These are phyloP conservation scores for Calephelis nemesis DNA, from an alignment of 1,140 invertebrate species.

Conservation along the genomic window DNA sequence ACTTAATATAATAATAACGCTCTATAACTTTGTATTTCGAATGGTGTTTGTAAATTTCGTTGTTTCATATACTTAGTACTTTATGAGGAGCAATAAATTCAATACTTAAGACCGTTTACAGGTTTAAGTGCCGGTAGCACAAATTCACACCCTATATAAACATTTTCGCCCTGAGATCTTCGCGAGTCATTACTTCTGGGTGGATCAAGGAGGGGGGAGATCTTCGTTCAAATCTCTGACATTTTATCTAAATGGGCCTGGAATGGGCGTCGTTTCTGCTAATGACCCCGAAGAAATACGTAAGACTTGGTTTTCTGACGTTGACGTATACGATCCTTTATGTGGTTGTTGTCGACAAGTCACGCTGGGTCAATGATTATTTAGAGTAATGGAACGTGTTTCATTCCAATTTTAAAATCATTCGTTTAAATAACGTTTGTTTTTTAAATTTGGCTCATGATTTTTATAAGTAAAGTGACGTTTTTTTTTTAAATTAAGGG, in stretches of 20 bases:
- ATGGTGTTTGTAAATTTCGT: background rate
- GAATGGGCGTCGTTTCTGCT: conserved; percentile 70
- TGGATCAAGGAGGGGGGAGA: conserved; percentile 30
- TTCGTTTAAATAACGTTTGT: too few relatives aligned
- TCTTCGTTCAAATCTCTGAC: conserved; percentile 75
- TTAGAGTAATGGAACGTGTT: conserved; percentile 1
- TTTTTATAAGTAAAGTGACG: too few relatives aligned
- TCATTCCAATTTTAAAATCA: background rate
- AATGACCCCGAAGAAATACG: conserved; percentile 73
- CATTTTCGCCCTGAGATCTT: conserved; percentile 75
- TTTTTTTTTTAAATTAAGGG: too few relatives aligned
- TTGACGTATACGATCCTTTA: conserved; percentile 45
- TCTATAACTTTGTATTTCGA: background rate
- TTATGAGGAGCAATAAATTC: conserved; percentile 6
- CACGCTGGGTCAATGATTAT: conserved; percentile 15
- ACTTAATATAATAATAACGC: background rate
- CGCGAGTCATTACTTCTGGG: conserved; percentile 71
- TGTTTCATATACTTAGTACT: background rate
- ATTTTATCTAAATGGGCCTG: conserved; percentile 77
- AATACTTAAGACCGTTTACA: conserved; percentile 13
- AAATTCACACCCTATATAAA: conserved; percentile 75
- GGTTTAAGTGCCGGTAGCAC: conserved; percentile 24
- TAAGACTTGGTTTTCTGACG: conserved; percentile 53
- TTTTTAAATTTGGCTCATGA: too few relatives aligned
- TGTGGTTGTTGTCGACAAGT: conserved; percentile 22